phyloP scores from a whole-genome alignment of 2,888 invertebrate genomes.

The Cylloceria caligata region DNA sequence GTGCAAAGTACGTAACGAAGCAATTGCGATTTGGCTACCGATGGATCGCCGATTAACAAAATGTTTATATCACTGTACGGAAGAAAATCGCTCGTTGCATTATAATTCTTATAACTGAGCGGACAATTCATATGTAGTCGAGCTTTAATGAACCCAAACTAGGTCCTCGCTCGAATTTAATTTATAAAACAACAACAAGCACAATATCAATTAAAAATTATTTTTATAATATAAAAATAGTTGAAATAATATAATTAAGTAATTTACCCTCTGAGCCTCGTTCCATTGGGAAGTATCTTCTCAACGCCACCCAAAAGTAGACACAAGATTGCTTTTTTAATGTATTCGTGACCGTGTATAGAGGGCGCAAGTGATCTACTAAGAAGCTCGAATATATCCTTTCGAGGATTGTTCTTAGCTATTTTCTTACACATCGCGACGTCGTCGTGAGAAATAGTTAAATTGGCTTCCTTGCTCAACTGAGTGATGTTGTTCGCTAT shows the following conservation, averaged over 20 bases:
- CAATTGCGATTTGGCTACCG: conserved; percentile 99
- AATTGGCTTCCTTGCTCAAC: conserved; percentile 94
- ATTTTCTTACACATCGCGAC: conserved; percentile 94
- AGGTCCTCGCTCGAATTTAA: too few species aligned
- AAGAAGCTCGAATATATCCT: conserved; percentile 95
- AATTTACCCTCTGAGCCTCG: conserved; percentile 92
- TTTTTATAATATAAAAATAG: not conserved
- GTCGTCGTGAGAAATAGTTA: conserved; percentile 93
- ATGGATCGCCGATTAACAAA: conserved; percentile 98
- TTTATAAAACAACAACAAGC: too few species aligned
- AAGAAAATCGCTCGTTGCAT: not conserved
- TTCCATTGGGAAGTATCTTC: conserved; percentile 96
- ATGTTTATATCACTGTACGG: conserved; percentile 91
- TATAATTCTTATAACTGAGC: too few species aligned
- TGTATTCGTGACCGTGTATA: conserved; percentile 98
- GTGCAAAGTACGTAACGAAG: conserved; percentile 96
- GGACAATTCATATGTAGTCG: not conserved
- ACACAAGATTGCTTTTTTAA: conserved; percentile 98
- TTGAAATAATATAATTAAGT: not conserved
- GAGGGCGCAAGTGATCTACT: conserved; percentile 98
- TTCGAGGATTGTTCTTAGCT: conserved; percentile 88
- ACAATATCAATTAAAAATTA: too few species aligned
- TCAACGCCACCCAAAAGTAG: conserved; percentile 97
- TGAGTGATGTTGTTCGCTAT: conserved; percentile 97
- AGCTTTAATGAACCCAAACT: not conserved